Evolutionary conservation across 2,888 invertebrate genomes (phyloP).

Genomic region (Tetropium fuscum): DNA sequence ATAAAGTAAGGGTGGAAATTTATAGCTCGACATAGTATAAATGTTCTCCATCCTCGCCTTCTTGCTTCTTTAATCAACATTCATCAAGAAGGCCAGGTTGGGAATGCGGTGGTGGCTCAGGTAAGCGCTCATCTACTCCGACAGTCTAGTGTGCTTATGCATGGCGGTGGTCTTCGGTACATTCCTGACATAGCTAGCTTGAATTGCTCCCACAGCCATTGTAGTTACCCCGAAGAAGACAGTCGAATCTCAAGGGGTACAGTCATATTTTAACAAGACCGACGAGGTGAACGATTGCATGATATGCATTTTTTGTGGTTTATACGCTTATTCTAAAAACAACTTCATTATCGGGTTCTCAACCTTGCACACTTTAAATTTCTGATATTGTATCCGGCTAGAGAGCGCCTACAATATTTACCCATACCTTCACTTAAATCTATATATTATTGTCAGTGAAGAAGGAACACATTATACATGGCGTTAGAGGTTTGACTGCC

Average conservation of each 20-base stretch:
- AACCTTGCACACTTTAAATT: no score
- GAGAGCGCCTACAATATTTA: no score
- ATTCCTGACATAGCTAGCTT: slow-evolving; percentile 51
- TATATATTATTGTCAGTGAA: no score
- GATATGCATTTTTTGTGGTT: slow-evolving; percentile 24
- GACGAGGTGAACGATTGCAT: slow-evolving; percentile 11
- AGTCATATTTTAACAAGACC: slow-evolving; percentile 25
- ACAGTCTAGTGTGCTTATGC: slow-evolving; percentile 30
- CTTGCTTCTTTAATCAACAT: slow-evolving; percentile 16
- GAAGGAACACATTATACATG: no score
- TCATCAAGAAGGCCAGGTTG: slow-evolving; percentile 10
- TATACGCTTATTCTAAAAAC: background rate
- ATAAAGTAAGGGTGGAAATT: no score
- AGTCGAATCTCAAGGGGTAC: slow-evolving; percentile 25
- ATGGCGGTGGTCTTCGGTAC: slow-evolving; percentile 51
- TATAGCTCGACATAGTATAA: no score
- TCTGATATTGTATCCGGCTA: no score
- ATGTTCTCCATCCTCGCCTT: slow-evolving; percentile 5
- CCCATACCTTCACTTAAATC: no score
- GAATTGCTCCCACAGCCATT: slow-evolving; percentile 45
- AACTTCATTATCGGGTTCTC: background rate
- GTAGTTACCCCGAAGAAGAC: slow-evolving; percentile 24
- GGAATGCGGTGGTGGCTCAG: slow-evolving; percentile 10
- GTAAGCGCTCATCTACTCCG: slow-evolving; percentile 12
- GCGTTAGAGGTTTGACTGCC: no score